Conservation (phyloP, 2,888 invertebrate genomes). For the Nemapogon koenigi region DNA sequence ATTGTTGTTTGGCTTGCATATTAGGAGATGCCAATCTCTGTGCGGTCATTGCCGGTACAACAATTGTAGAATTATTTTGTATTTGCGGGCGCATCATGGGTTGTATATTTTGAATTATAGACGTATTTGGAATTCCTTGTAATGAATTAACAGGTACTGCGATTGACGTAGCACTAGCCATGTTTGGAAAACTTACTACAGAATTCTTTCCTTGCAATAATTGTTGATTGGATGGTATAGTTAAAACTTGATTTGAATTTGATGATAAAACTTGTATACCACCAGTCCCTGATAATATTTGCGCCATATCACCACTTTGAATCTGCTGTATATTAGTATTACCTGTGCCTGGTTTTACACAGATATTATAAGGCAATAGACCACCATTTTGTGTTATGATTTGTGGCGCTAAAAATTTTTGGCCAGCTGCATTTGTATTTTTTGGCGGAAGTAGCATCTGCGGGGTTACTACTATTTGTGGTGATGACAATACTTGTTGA, state of each 20-base stretch:
- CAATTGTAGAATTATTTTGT: constrained; percentile 53
- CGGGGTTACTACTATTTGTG: constrained; percentile 58
- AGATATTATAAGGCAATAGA: constrained; percentile 53
- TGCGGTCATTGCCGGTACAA: constrained; percentile 51
- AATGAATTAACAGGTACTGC: constrained; percentile 54
- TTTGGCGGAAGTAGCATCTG: constrained; percentile 57
- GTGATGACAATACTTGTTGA: constrained; percentile 52
- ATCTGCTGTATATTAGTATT: constrained; percentile 49
- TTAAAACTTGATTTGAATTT: constrained; percentile 55
- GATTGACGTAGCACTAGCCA: constrained; percentile 58
- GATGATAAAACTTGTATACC: constrained; percentile 61
- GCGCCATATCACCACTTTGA: constrained; percentile 51
- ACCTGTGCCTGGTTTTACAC: constrained; percentile 51
- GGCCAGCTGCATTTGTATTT: constrained; percentile 39
- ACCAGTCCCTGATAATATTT: constrained; percentile 46
- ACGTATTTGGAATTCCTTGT: constrained; percentile 51
- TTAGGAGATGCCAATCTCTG: constrained; percentile 52
- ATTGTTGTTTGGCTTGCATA: constrained; percentile 49
- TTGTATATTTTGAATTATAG: constrained; percentile 57
- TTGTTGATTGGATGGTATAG: constrained; percentile 49
- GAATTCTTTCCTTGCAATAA: constrained; percentile 56
- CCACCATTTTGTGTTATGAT: constrained; percentile 48
- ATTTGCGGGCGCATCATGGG: constrained; percentile 57
- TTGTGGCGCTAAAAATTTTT: constrained; percentile 50
- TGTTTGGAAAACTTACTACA: constrained; percentile 50